Conservation (phyloP, 2,888 invertebrate genomes). For the Formica aserva region DNA sequence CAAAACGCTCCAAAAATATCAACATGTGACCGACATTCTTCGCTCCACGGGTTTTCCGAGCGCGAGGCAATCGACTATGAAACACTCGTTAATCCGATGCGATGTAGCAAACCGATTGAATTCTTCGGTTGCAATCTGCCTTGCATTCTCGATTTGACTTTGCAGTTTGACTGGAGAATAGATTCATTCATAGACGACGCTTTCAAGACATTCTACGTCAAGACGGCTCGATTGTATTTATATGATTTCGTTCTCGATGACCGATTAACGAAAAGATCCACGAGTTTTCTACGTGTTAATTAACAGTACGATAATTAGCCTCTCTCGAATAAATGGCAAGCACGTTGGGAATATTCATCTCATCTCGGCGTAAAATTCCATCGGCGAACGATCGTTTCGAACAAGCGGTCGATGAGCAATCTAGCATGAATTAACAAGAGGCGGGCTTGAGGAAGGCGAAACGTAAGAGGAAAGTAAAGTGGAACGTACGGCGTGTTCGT, state of each 20-base stretch:
- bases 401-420: background rate
- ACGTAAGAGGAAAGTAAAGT: slow-evolving; percentile 29
- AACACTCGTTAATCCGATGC: slow-evolving; percentile 23
- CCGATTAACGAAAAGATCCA: background rate
- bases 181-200: background rate
- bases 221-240: background rate
- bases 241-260: background rate
- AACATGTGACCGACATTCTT: slow-evolving; percentile 46
- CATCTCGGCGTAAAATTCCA: background rate
- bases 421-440: background rate
- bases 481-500: slow-evolving; percentile 21
- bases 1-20: slow-evolving; percentile 39
- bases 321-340: background rate
- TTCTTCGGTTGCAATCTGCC: background rate
- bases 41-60: slow-evolving; percentile 26
- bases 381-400: background rate
- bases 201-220: background rate
- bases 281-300: background rate
- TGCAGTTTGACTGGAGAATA: background rate
- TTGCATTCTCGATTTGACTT: background rate
- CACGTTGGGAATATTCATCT: background rate
- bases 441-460: slow-evolving; percentile 20
- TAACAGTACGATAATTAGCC: background rate
- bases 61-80: slow-evolving; percentile 37
- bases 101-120: slow-evolving; percentile 27